phyloP scores from a whole-genome alignment of 2,113 vertebrate species.

The Python bivittatus region DNA sequence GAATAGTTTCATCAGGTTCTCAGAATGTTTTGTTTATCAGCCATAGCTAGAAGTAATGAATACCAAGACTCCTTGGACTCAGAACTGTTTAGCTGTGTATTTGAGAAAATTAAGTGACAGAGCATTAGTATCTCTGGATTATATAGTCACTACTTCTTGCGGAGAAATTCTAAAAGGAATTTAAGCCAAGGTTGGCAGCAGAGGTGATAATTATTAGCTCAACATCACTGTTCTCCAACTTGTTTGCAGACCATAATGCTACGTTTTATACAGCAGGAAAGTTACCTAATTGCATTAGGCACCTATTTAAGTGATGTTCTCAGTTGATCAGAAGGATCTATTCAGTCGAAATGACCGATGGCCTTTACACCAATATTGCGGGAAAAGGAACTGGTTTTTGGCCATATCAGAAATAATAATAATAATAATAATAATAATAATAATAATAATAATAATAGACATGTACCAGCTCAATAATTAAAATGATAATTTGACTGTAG shows the following conservation, averaged over 20 bases:
- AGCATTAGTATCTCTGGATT: not conserved
- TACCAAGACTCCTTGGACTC: not conserved
- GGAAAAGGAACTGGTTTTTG: conserved; percentile 31
- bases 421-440: not conserved
- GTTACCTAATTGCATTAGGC: conserved; percentile 16
- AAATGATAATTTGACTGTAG: conserved; percentile 9
- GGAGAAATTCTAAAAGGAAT: conserved; percentile 27
- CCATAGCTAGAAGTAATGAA: not conserved
- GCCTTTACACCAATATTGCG: conserved; percentile 35
- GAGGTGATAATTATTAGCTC: conserved; percentile 68
- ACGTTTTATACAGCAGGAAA: conserved; percentile 45
- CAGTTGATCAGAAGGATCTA: conserved; percentile 8
- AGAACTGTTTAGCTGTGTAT: not conserved
- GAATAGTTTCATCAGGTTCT: not conserved
- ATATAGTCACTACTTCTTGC: conserved; percentile 44
- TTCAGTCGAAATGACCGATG: conserved; percentile 42
- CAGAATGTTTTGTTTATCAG: not conserved
- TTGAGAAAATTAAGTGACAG: not conserved
- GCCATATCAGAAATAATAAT: not conserved
- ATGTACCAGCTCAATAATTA: conserved; percentile 26
- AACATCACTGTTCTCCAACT: conserved; percentile 49
- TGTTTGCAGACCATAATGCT: conserved; percentile 35
- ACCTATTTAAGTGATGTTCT: conserved; percentile 55
- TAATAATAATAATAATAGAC: not conserved
- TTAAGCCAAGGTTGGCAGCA: conserved; percentile 62